Evolutionary conservation across 2,888 invertebrate genomes (phyloP), one percentile per base, ranked within the genome.

Genomic region (Dascillus cervinus): DNA sequence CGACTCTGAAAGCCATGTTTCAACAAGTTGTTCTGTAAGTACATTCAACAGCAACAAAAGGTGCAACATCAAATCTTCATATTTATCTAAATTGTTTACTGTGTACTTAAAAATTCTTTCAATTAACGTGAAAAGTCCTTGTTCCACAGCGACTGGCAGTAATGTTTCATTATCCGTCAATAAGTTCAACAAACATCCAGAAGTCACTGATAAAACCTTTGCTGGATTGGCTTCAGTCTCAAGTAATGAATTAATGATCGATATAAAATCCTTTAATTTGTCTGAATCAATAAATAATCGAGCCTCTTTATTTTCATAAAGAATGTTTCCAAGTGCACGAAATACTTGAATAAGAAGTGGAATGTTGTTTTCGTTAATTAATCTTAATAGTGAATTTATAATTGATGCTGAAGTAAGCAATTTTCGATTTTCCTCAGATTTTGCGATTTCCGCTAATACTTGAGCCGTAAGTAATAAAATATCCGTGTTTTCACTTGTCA

Each of bases 271-370:
- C n/a, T n/a, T n/a, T n/a, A n/a, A n/a, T n/a, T n/a, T n/a, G n/a
- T n/a, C n/a, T n/a, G n/a, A n/a, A n/a, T n/a, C n/a, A n/a, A n/a
- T n/a, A n/a, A n/a, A n/a, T 37, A 70, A 70, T 41, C 79, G 69
- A 10, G 77, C 74, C 50, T 71, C 69, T 67, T 88, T 83, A 66
- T 89, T 88, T 56, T 90, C 82, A 60, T 83, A 91, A 59, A 88
- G 89, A 54, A 92, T 79, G 62, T 92, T 92, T 19, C 89, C 91
- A 11, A 92, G 67, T 2, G 88, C 86, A 50, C 91, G 72, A 47
- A 85, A 84, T 21, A 80, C 75, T 56, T 91, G 86, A 44, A 79
- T 79, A 4, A 79, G 34, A 10, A 51, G 34, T 28, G 53, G 65
- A 29, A 79, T 58, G 41, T 77, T 73, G 38, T 71, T 54, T 36